Conservation (phyloP, 2,113 vertebrate genomes). For the Urocolius indicus region DNA sequence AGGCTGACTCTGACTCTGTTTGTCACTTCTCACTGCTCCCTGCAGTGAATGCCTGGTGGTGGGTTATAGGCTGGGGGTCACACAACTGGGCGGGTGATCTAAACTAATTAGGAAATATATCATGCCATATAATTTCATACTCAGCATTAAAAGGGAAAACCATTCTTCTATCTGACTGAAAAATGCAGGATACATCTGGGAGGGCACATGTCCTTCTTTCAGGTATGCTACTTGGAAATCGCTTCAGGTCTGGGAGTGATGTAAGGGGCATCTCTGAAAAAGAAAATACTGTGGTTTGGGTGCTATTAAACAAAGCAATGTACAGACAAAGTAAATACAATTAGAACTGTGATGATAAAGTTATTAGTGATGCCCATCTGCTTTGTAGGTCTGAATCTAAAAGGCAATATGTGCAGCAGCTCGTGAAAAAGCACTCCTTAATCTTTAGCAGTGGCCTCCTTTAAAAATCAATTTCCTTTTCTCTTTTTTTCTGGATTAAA, state of each 20-base stretch:
- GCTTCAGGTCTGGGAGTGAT: background rate
- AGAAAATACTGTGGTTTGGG: background rate
- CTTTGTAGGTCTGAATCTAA: background rate
- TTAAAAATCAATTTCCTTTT: slow-evolving; percentile 43
- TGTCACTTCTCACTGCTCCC: background rate
- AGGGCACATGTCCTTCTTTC: rapidly evolving
- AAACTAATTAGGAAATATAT: background rate
- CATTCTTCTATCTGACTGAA: background rate
- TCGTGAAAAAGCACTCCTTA: background rate
- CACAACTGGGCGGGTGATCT: rapidly evolving
- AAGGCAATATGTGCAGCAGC: background rate
- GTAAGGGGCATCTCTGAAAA: background rate
- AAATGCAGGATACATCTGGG: background rate
- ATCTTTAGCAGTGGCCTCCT: background rate
- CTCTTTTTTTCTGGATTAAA: background rate
- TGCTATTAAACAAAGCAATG: background rate
- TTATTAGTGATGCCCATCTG: background rate
- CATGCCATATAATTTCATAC: rapidly evolving
- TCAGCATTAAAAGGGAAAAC: background rate
- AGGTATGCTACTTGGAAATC: background rate
- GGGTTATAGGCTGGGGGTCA: background rate
- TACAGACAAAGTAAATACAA: background rate
- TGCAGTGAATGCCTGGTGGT: no score
- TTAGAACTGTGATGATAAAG: background rate
- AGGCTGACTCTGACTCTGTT: rapidly evolving